Evolutionary conservation across 37 sponge, comb jelly and placozoan genomes (phyloP), one percentile per base, ranked within the genome.

Genomic region (Haliclona indistincta): DNA sequence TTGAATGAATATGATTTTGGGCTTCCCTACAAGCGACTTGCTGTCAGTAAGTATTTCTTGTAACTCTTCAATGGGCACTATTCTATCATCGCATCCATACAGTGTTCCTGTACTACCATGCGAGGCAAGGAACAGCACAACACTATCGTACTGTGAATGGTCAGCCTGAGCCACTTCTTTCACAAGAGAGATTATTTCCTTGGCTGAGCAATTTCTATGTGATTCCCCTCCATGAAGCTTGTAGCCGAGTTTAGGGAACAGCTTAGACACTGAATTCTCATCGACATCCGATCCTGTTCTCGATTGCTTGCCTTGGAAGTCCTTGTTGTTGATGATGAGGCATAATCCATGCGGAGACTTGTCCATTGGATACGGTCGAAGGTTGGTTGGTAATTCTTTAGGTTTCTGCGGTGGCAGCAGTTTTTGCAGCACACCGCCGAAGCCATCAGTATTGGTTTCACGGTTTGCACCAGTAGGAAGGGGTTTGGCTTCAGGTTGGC

Each of bases 1-100:
- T 38, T 65, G 67, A 32, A 65, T 32, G 67, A 65, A 34, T 33
- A 65, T 32, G 15, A 65, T 65, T 32, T 65, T 65, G 20, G 67
- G 67, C 28, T 65, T 65, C 11, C 67, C 67, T 28, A 36, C 38
- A 8, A 65, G 67, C 10, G 67, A 65, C 35, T 15, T 15, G 38
- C 35, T n/a, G 11, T 32, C 20, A 6, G 28, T 20, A 35, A 65
- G 8, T 20, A 17, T 32, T 65, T 15, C 39, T 39, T 20, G 13
- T 39, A 65, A 17, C 6, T 65, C 67, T 32, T 66, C 43, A 7
- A 66, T 6, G 17, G 13, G 5, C 40, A 66, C 43, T 39, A 6
- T 13, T 28, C 29, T 66, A 15, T 42, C 13, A 6, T 68, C 69
- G 3, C 7, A n/a, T 3, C 69, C 69, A 68, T 28, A 68, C 2